Base-by-base conservation (phyloP, 2,113 vertebrate species). In the Glaucidium brasilianum region DNA sequence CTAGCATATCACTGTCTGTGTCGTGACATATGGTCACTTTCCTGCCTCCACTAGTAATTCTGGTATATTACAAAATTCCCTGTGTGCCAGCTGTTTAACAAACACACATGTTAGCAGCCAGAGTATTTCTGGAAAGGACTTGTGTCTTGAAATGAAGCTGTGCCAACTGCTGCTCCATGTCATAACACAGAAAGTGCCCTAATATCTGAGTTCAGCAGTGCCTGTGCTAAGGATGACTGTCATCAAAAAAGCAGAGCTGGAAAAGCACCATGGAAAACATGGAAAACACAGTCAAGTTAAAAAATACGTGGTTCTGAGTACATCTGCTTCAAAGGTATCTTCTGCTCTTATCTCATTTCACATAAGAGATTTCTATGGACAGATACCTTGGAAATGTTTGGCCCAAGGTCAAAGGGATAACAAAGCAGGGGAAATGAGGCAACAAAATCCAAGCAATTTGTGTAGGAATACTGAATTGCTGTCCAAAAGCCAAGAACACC, bases 11-110 rank as follows among this genome's bases (percentile, higher is more conserved):
- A 23, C 23, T 72, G 25, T 45, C 52, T 87, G 47, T 60, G 10
- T 60, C 84, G 86, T 82, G 89, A 97, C 94, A 97, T 93, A 93
- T 64, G 88, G 83, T 71, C 77, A 49, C 43, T 74, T 92, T 88
- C 78, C 84, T 91, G 71, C 83, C 69, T 95, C 88, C 7, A 4
- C 63, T 90, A 86, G 63, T 82, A 96, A 96, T 89, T 95, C 91
- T 87, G 67, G 63, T 95, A 69, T 59, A 34, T 91, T 91, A 87
- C 64, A 94, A 89, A 83, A 83, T 77, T 66, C 56, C 43, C 56
- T 34, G 23, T 20, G 69, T 90, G 96, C 96, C 97, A 97, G 97
- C 82, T 63, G 60, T 97, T 97, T 96, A 94, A 82, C 89, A 96
- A 96, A 97, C 87, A 96, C 78, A 94, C 86, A 73, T 88, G 88